phyloP scores from a whole-genome alignment of 2,113 vertebrate species.

The western clawed frog (Xenopus tropicalis) region DNA sequence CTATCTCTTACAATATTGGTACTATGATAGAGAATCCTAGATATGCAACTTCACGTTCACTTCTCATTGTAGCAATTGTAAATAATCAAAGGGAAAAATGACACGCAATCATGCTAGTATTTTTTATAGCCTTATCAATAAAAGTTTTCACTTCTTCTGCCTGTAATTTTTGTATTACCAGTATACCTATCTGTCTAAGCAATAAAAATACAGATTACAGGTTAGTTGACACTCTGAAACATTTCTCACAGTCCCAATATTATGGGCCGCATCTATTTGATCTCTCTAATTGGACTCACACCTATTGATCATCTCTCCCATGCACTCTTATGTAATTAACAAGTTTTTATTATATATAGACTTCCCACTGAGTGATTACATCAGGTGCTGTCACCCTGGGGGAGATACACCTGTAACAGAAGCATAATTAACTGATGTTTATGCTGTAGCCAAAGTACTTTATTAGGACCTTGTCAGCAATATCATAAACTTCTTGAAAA shows the following conservation, averaged over 20 bases:
- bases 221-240: not conserved
- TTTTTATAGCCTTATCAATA: not conserved
- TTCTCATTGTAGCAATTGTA: not conserved
- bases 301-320: too few species aligned
- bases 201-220: slow-evolving; percentile 24
- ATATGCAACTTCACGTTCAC: too few species aligned
- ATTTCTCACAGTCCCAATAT: not conserved
- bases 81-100: not conserved
- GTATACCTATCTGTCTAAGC: slow-evolving; percentile 8
- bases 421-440: too few species aligned
- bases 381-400: too few species aligned
- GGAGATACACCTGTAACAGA: too few species aligned
- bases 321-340: too few species aligned
- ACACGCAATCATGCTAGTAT: not conserved
- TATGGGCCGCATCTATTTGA: not conserved
- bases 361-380: too few species aligned
- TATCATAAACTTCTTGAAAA: too few species aligned
- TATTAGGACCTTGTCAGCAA: too few species aligned
- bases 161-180: slow-evolving; percentile 1
- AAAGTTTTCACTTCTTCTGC: not conserved
- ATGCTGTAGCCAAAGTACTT: too few species aligned
- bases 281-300: too few species aligned
- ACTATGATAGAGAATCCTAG: not conserved
- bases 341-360: too few species aligned
- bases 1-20: not conserved